A percentile compares a stretch with the other conserved stretches of the same genome.
These are phyloP conservation scores for Agrilus cyanescens DNA, from an alignment of 2,888 invertebrate species.

Conservation along the genomic window DNA sequence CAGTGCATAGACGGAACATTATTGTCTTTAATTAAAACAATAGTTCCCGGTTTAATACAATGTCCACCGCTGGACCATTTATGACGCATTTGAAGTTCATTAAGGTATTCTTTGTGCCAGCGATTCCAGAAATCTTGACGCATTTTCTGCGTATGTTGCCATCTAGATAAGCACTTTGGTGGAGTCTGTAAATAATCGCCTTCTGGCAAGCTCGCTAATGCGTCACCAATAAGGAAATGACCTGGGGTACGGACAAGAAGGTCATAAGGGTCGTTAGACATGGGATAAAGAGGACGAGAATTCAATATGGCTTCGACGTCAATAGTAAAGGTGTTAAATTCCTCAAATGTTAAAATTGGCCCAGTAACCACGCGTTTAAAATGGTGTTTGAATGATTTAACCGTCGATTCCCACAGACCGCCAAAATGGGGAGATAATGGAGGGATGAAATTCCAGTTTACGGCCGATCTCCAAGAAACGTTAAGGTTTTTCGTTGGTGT, in stretches of 20 bases:
- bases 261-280: constrained; percentile 4
- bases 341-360: constrained; percentile 6
- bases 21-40: no score
- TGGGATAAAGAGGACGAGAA: constrained; percentile 9
- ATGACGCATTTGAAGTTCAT: no score
- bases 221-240: constrained; percentile 9
- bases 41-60: no score
- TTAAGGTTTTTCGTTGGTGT: no score
- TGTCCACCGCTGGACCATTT: no score
- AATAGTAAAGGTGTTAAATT: constrained; percentile 4
- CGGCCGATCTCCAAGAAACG: no score
- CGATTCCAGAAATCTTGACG: constrained; percentile 13
- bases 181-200: not conserved
- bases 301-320: constrained; percentile 11
- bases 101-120: constrained; percentile 9
- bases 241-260: constrained; percentile 7
- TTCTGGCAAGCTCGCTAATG: constrained; percentile 5
- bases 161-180: constrained; percentile 1
- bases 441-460: no score
- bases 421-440: no score
- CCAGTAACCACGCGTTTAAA: constrained; percentile 6
- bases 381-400: no score
- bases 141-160: constrained; percentile 3
- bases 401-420: no score
- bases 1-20: no score